These are phyloP conservation scores for Maconellicoccus hirsutus DNA, from an alignment of 1,140 invertebrate genomes.

Conservation along the genomic window DNA sequence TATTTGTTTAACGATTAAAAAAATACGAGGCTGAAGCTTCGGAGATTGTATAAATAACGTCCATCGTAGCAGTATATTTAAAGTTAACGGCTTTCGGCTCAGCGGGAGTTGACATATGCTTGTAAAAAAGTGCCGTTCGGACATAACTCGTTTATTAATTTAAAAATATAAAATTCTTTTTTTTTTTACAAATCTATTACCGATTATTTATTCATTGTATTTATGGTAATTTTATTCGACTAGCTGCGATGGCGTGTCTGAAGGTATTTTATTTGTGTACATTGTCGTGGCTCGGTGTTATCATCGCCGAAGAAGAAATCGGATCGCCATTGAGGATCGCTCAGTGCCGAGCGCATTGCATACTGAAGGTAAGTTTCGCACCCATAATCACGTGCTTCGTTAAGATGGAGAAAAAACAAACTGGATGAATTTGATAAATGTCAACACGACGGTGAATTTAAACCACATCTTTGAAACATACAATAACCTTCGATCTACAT, in stretches of 20 bases:
- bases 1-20: background rate
- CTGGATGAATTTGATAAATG: no score
- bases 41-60: constrained; percentile 12
- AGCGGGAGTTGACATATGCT: constrained; percentile 17
- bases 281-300: background rate
- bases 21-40: background rate
- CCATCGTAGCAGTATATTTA: constrained; percentile 11
- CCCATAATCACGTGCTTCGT: no score
- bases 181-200: constrained; percentile 11
- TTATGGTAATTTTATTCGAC: constrained; percentile 18
- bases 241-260: background rate
- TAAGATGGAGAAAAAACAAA: no score
- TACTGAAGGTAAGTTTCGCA: constrained; percentile 51
- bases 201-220: constrained; percentile 14
- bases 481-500: no score
- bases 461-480: no score
- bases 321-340: constrained; percentile 51
- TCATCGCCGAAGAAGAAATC: constrained; percentile 41
- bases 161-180: background rate
- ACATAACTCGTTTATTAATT: constrained; percentile 17
- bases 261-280: constrained; percentile 5
- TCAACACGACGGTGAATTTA: no score
- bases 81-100: constrained; percentile 4
- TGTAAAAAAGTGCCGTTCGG: constrained; percentile 17
- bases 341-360: constrained; percentile 51